These are phyloP conservation scores for Heliothis virescens DNA, from an alignment of 1,140 invertebrate genomes.

Conservation along the genomic window DNA sequence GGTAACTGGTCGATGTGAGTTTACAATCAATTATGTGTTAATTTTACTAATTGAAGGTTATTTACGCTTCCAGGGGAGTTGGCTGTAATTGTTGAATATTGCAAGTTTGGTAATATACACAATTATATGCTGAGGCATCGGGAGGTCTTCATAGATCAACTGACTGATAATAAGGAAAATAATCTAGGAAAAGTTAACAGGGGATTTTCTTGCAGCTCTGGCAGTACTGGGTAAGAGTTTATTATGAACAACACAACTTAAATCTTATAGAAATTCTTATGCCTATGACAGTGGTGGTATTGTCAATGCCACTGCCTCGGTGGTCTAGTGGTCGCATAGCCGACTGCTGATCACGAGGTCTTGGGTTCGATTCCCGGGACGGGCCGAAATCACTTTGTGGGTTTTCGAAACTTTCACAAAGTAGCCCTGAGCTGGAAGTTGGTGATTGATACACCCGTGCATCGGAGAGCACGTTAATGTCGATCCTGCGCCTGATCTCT, in stretches of 20 bases:
- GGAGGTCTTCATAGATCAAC: constrained; percentile 93
- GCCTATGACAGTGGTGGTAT: too few relatives aligned
- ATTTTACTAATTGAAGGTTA: neutral
- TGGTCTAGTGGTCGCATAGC: too few relatives aligned
- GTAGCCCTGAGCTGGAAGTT: too few relatives aligned
- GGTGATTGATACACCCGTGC: too few relatives aligned
- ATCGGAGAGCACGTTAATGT: too few relatives aligned
- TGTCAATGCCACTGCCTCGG: too few relatives aligned
- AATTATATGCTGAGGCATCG: constrained; percentile 93
- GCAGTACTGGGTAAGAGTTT: constrained; percentile 83
- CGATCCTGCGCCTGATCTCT: too few relatives aligned
- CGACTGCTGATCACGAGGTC: too few relatives aligned
- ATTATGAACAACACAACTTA: neutral
- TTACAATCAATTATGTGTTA: neutral
- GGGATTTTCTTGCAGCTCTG: constrained; percentile 84
- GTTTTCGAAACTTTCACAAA: too few relatives aligned
- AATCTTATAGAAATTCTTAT: too few relatives aligned
- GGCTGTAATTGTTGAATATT: constrained; percentile 97
- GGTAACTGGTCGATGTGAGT: neutral
- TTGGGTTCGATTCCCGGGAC: too few relatives aligned
- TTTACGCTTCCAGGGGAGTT: constrained; percentile 89
- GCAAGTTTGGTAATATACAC: constrained; percentile 95
- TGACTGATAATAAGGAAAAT: constrained; percentile 90
- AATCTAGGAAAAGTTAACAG: constrained; percentile 87
- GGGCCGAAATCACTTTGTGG: too few relatives aligned